Conservation (phyloP, 1,140 invertebrate species). For the Drosophila lacertosa region DNA sequence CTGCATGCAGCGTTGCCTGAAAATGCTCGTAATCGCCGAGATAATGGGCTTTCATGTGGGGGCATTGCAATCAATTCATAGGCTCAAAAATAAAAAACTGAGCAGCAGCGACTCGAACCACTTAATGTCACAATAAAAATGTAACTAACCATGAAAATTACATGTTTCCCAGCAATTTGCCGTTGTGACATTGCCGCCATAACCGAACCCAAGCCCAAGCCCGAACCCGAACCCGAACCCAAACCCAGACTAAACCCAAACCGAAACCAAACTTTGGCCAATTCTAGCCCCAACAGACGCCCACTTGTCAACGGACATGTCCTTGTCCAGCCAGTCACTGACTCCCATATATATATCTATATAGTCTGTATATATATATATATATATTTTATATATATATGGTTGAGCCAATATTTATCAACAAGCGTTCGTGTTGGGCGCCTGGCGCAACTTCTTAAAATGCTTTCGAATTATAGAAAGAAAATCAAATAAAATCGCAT, state of each 20-base stretch:
- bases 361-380: neutral
- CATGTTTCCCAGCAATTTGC: conserved; percentile 81
- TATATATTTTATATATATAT: conserved; percentile 19
- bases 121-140: conserved; percentile 83
- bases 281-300: conserved; percentile 11
- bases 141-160: conserved; percentile 82
- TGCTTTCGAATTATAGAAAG: conserved; percentile 69
- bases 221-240: conserved; percentile 5
- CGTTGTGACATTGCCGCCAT: conserved; percentile 58
- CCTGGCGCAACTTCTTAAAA: conserved; percentile 77
- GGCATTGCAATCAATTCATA: conserved; percentile 76
- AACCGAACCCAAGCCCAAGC: neutral
- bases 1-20: conserved; percentile 8
- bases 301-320: conserved; percentile 44
- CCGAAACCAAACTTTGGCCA: conserved; percentile 10
- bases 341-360: conserved; percentile 3
- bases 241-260: conserved; percentile 11
- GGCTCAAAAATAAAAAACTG: conserved; percentile 36
- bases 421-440: conserved; percentile 71
- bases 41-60: conserved; percentile 61
- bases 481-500: conserved; percentile 66
- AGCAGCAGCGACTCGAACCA: conserved; percentile 50
- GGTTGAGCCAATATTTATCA: conserved; percentile 76
- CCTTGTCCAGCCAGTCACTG: conserved; percentile 33
- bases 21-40: conserved; percentile 46